These are phyloP conservation scores for Chamaetylas fuelleborni DNA, from an alignment of 2,113 vertebrate genomes.

Conservation along the genomic window DNA sequence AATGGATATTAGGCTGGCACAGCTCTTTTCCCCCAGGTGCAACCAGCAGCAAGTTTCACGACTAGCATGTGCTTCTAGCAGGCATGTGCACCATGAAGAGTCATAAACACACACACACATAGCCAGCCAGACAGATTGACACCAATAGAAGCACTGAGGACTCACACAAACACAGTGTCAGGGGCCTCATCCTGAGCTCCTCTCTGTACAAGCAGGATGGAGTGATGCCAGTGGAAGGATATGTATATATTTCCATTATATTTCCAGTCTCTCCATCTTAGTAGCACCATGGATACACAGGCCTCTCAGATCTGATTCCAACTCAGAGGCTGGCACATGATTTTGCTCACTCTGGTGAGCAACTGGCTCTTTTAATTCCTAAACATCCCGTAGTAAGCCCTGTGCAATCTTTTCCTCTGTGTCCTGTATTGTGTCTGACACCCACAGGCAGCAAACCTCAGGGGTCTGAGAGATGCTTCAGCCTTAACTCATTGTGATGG, in stretches of 20 bases:
- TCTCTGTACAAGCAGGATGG: not conserved
- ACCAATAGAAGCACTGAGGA: not conserved
- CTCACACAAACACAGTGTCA: not conserved
- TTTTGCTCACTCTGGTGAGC: not conserved
- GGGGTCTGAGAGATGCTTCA: not conserved
- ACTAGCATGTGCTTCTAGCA: not conserved
- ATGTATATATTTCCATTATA: too few species aligned
- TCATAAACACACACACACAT: rapidly evolving
- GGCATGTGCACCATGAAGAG: not conserved
- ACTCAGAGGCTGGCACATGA: not conserved
- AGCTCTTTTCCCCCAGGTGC: not conserved
- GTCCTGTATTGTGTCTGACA: rapidly evolving
- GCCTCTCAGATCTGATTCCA: not conserved
- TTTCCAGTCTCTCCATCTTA: not conserved
- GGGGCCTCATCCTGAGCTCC: not conserved
- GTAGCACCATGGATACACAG: not conserved
- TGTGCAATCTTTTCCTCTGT: not conserved
- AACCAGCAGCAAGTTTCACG: not conserved
- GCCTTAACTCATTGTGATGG: not conserved
- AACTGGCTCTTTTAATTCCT: not conserved
- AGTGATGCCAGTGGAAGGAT: not conserved
- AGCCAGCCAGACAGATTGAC: not conserved
- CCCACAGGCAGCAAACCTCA: not conserved
- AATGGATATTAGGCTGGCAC: not conserved
- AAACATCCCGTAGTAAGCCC: not conserved